These are phyloP conservation scores for Ailuropoda melanoleuca DNA, from an alignment of 2,113 vertebrate species.

Conservation along the genomic window DNA sequence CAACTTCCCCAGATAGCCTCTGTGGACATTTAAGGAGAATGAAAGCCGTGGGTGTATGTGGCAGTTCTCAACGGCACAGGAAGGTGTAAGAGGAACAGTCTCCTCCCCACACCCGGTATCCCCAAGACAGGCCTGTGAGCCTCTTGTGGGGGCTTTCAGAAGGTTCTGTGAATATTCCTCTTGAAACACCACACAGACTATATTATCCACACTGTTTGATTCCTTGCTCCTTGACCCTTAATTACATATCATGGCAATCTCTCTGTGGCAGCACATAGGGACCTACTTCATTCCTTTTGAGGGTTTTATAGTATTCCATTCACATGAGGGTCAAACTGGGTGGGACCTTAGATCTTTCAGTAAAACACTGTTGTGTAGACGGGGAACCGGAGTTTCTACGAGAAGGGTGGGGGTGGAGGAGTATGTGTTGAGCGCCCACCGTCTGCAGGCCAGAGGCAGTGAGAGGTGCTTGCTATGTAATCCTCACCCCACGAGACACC, in stretches of 20 bases:
- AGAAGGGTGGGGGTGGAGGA: not conserved
- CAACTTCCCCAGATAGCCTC: fast-evolving
- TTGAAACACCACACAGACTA: not conserved
- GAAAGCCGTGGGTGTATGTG: fast-evolving
- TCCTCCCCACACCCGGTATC: too few relatives aligned
- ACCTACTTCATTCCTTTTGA: not conserved
- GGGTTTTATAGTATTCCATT: not conserved
- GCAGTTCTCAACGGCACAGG: not conserved
- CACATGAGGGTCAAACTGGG: not conserved
- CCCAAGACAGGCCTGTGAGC: not conserved
- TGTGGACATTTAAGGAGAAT: not conserved
- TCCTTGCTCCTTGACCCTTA: not conserved
- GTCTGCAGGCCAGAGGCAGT: not conserved
- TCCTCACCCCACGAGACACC: fast-evolving
- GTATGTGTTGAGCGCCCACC: fast-evolving
- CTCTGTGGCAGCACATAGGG: fast-evolving
- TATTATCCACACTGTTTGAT: not conserved
- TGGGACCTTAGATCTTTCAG: not conserved
- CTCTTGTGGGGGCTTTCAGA: fast-evolving
- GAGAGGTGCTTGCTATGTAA: not conserved
- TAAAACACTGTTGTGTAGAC: not conserved
- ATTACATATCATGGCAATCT: fast-evolving
- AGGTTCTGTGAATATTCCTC: not conserved
- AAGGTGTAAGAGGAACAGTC: too few relatives aligned
- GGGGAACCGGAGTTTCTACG: not conserved